Evolutionary conservation across 2,113 vertebrate species (phyloP).

Genomic region (Indri indri): DNA sequence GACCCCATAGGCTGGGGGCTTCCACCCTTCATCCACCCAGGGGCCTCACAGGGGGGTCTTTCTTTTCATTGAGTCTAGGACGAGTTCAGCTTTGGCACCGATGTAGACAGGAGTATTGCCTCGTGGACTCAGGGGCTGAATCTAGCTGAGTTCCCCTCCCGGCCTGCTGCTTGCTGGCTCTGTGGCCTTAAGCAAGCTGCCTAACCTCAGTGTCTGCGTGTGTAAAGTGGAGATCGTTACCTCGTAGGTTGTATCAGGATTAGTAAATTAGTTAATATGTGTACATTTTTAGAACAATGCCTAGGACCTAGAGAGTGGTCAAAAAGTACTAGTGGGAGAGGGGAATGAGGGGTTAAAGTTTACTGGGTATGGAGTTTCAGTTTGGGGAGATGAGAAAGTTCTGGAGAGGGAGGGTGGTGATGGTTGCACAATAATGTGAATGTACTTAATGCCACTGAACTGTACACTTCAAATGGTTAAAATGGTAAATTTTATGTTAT

Average conservation of each 20-base stretch:
- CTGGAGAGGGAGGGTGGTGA: not conserved
- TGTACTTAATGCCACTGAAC: not conserved
- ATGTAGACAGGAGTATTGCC: not conserved
- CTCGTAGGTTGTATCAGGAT: not conserved
- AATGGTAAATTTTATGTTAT: not conserved
- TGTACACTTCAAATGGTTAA: not conserved
- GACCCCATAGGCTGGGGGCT: not conserved
- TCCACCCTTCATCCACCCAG: not conserved
- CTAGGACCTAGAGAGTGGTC: not conserved
- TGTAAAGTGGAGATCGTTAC: not conserved
- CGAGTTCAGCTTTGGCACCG: not conserved
- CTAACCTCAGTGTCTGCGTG: not conserved
- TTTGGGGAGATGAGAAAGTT: not conserved
- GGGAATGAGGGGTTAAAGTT: not conserved
- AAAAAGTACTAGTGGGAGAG: not conserved
- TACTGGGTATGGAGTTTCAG: not conserved
- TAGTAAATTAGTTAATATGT: not conserved
- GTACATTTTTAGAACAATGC: not conserved
- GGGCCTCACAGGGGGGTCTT: not conserved
- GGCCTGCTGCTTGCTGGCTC: not conserved
- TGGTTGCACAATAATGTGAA: not conserved
- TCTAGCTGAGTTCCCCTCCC: not conserved
- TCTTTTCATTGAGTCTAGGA: not conserved
- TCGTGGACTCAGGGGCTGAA: rapidly evolving
- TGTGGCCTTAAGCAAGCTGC: not conserved